phyloP scores from a whole-genome alignment of 1,140 invertebrate genomes.

The Galleria mellonella region DNA sequence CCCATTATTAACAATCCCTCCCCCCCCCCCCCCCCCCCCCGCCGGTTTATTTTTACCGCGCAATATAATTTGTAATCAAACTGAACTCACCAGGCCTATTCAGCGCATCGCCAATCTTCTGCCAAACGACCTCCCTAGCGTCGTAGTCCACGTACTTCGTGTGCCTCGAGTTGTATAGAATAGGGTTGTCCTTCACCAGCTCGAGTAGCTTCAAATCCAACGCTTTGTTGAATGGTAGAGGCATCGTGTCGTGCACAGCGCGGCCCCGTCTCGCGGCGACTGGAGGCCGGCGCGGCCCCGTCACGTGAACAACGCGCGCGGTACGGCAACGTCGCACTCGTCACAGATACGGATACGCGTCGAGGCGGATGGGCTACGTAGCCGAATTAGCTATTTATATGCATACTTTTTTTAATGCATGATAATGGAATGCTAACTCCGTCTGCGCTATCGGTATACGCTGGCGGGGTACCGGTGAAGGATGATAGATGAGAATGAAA shows the following conservation, averaged over 20 bases:
- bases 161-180: slow-evolving; percentile 45
- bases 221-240: slow-evolving; percentile 46
- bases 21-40: too few relatives aligned
- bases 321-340: slow-evolving; percentile 47
- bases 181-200: slow-evolving; percentile 43
- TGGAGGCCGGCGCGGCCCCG: background rate
- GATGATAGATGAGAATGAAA: too few relatives aligned
- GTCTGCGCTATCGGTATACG: too few relatives aligned
- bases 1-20: too few relatives aligned
- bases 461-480: too few relatives aligned
- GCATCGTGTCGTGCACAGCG: slow-evolving; percentile 25
- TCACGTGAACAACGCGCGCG: slow-evolving; percentile 1
- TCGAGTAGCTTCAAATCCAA: slow-evolving; percentile 44
- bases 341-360: background rate
- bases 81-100: slow-evolving; percentile 39
- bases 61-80: background rate
- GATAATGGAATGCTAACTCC: too few relatives aligned
- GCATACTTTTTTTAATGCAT: too few relatives aligned
- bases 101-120: slow-evolving; percentile 51
- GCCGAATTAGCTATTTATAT: too few relatives aligned
- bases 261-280: slow-evolving; percentile 6
- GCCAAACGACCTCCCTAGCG: slow-evolving; percentile 51
- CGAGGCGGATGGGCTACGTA: too few relatives aligned
- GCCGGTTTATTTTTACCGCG: too few relatives aligned
- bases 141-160: slow-evolving; percentile 51